Base-by-base conservation (phyloP, 2,888 invertebrate genomes). In the Coleophora deauratella region DNA sequence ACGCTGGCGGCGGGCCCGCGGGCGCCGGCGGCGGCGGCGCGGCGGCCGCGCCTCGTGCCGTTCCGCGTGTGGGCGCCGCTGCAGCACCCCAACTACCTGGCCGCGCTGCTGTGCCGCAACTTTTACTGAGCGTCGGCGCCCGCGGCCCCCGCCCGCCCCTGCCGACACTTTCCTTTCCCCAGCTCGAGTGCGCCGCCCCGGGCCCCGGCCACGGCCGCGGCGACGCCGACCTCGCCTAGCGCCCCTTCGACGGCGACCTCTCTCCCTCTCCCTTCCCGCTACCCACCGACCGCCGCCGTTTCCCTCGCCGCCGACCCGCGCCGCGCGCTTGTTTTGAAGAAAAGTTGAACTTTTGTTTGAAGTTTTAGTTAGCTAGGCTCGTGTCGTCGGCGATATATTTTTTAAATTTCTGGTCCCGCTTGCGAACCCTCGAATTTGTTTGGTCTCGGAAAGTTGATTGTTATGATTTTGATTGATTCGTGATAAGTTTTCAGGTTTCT, bases 91-190 rank as follows among this genome's bases (percentile, higher is more conserved):
- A 79, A 81, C 72, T 80, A 77, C 68, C 77, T 81, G 43, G 81
- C 81, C 52, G 77, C 80, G 51, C 66, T 79, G 63, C 77, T 80
- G 48, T 82, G 84, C 67, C 78, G 79, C 65, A 77, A 77, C 70
- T 84, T 80, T 69, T 81, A 80, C 64, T 81, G 59, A 69, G 49
- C 50, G 42, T 43, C 36, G 42, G 37, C 44, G 44, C 46, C 41
- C 35, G 42, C 35, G 43, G 44, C 33, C 41, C 40, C 43, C 37
- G 37, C 43, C 42, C 46, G 44, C 42, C 50, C 50, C 49, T 54
- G 47, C 46, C 50, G 46, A 46, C 37, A 52, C 48, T 55, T 57
- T 59, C 54, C 54, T 30, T 55, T 59, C 50, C 57, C 47, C 57
- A 56, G 57, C 55, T 52, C 49, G 47, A 47, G 40, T 36, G 46